Conservation (phyloP, 2,888 invertebrate species). For the Augiades crinisus region DNA sequence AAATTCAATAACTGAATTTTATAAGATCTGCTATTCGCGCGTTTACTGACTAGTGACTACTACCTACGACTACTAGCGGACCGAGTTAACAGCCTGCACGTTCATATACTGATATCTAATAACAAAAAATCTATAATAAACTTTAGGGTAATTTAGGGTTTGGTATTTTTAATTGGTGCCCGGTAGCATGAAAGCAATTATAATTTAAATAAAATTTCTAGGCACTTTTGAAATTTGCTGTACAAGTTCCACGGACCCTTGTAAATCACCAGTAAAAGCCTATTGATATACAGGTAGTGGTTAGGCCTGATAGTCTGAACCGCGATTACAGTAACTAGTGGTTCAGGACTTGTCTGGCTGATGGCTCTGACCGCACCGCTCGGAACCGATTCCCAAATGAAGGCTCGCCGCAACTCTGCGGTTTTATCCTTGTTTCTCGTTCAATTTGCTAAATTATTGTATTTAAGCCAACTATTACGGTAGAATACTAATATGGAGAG, state of each 20-base stretch:
- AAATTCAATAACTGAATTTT: too few species aligned
- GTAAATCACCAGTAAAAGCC: not conserved
- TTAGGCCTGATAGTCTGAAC: not conserved
- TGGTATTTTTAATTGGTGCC: too few species aligned
- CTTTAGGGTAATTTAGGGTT: too few species aligned
- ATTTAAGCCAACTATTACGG: not conserved
- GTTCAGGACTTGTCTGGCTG: not conserved
- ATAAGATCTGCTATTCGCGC: too few species aligned
- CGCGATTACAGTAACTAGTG: not conserved
- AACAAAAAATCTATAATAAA: too few species aligned
- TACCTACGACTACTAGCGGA: too few species aligned
- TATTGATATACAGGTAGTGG: not conserved
- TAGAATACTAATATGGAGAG: not conserved
- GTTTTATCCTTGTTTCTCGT: not conserved
- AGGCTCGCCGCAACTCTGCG: not conserved
- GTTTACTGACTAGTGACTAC: too few species aligned
- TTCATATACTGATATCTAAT: too few species aligned
- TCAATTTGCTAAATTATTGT: not conserved
- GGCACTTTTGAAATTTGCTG: too few species aligned
- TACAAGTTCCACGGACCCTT: too few species aligned
- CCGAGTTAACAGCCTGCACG: too few species aligned
- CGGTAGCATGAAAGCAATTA: too few species aligned
- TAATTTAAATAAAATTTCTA: not conserved
- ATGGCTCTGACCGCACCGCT: not conserved
- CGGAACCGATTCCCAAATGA: not conserved